Percentiles rank a stretch among this genome's conserved stretches.
These are phyloP conservation scores for Nyctibius bracteatus DNA, from an alignment of 2,113 vertebrate species.

Conservation along the genomic window DNA sequence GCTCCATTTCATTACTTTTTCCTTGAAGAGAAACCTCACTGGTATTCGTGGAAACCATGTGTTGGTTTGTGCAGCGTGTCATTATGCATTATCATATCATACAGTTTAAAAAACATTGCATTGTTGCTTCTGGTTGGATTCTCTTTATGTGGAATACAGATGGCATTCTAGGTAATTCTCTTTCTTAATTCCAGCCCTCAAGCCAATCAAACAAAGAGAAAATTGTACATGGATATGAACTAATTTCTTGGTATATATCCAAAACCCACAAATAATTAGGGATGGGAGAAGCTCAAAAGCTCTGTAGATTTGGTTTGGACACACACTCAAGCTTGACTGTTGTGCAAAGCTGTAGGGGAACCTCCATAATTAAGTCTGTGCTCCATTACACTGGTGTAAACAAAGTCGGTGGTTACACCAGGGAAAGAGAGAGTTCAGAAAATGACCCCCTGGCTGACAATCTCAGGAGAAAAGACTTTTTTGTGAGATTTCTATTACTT, in stretches of 20 bases:
- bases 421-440: slow-evolving; percentile 49
- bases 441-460: slow-evolving; percentile 13
- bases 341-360: slow-evolving; percentile 38
- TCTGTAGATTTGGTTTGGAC: slow-evolving; percentile 49
- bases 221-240: slow-evolving; percentile 29
- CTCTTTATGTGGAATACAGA: slow-evolving; percentile 34
- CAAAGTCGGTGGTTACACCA: slow-evolving; percentile 46
- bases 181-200: slow-evolving; percentile 31
- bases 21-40: slow-evolving; percentile 69
- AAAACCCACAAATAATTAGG: slow-evolving; percentile 55
- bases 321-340: neutral
- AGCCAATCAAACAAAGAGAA: slow-evolving; percentile 46
- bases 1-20: slow-evolving; percentile 76
- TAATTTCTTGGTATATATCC: slow-evolving; percentile 53
- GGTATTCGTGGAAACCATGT: slow-evolving; percentile 48
- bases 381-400: slow-evolving; percentile 47
- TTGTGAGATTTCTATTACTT: slow-evolving; percentile 50
- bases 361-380: slow-evolving; percentile 28
- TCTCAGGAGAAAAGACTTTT: slow-evolving; percentile 48
- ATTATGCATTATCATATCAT: slow-evolving; percentile 53
- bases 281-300: slow-evolving; percentile 28
- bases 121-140: slow-evolving; percentile 45
- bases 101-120: slow-evolving; percentile 40
- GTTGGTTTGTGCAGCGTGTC: slow-evolving; percentile 21
- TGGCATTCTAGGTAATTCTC: slow-evolving; percentile 44